Percentiles rank a stretch among this genome's conserved stretches.
phyloP scores from a whole-genome alignment of 2,113 vertebrate genomes.

The human (Homo sapiens) region GRCh38 chr2:129056001-129056500 shows the following conservation, averaged over 20 bases:
- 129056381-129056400: neutral
- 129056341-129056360: neutral
- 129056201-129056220: neutral
- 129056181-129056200: neutral
- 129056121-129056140: neutral
- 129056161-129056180: neutral
- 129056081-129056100: neutral
- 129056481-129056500: neutral
- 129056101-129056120: neutral
- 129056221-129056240: neutral
- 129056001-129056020: no score
- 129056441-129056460: neutral
- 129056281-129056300: neutral
- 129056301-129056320: neutral
- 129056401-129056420: no score
- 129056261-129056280: neutral
- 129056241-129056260: rapidly evolving
- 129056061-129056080: neutral
- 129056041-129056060: neutral
- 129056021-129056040: rapidly evolving
- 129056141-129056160: neutral
- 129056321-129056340: neutral
- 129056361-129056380: neutral
- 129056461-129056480: neutral
- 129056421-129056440: no score